Base-by-base conservation (phyloP, 2,113 vertebrate genomes). In the Hydrolagus affinis region DNA sequence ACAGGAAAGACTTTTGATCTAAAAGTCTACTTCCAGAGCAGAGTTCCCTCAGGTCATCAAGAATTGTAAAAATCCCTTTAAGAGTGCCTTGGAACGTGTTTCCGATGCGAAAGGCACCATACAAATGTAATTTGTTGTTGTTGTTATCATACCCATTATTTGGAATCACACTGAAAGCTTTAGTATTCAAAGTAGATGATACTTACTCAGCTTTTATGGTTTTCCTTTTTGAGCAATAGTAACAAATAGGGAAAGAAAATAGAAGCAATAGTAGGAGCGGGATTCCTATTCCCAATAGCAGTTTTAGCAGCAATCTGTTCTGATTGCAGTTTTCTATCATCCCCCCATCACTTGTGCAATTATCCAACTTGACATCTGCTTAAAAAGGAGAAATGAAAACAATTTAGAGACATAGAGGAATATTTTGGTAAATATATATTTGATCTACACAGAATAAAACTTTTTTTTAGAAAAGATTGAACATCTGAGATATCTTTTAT, bases 251-350 rank as follows among this genome's bases (percentile, higher is more conserved):
- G 0, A 88, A 87, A 11, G 72, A 25, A 21, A 94, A 86, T 10
- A 95, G 89, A 11, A 94, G 90, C 68, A 95, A 87, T 69, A 95
- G 87, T 0, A 94, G 90, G 64, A 94, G 89, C 8, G 94, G 93
- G 70, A 95, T 91, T 28, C 93, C 92, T 21, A 95, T 92, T 68
- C 94, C 94, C 88, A 95, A 90, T n/a, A 92, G 92, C 90, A 95
- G 88, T 14, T 89, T 91, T 87, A 95, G 76, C 85, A 95, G 87
- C 3, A 95, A 86, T 64, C 89, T 28, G 70, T 80, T 89, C 56
- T 88, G 87, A 30, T 89, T 85, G 10, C 70, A 62, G 19, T 9
- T 9, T 8, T 69, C 21, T 66, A n/a, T 69, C 10, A 8, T 57
- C 80, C 28, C 30, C 0, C 19, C 11, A 0, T 21, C 0, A 2